Evolutionary conservation across 92 coral and sea anemone species (phyloP), one percentile per base, ranked within the genome.

Genomic region (Zoanthus sociatus): DNA sequence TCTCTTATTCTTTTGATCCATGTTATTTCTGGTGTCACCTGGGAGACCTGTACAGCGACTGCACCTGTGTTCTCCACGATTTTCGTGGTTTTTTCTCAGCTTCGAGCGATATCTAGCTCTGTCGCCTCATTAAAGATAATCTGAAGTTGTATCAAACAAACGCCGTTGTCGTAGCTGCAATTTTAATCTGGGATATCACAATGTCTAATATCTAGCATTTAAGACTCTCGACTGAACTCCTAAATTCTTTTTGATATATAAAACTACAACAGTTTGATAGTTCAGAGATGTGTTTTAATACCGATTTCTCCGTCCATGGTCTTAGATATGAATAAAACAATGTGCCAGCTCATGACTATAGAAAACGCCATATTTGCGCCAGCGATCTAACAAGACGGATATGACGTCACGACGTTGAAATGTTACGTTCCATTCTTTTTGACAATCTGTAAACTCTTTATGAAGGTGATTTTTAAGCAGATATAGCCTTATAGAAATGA

Each of bases 11-110:
- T 77, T 32, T 55, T 71, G 67, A 13, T 78, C 6, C 83, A 78
- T 13, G 17, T 78, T 16, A 45, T 16, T 42, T 31, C 83, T 54
- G 83, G 83, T 13, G 42, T 78, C 20, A 32, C n/a, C 11, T 78
- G 83, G 83, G 83, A 78, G 46, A 78, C 83, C 0, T 78, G 83
- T n/a, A 71, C 83, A 5, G 83, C 48, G 12, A 44, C 56, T 7
- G 56, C 83, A 5, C 70, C 83, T 0, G 83, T 53, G 3, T 45
- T 78, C 17, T 78, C 83, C 1, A 58, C 33, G 83, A 55, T 78
- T 33, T 78, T 45, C 42, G 83, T 78, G 13, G 63, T 26, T 60
- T 3, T 51, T 78, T n/a, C 63, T 78, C 15, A 78, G 83, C 32
- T 13, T 58, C 31, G 83, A 78, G 37, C 70, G 71, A 33, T 78